Evolutionary conservation across 1,140 invertebrate genomes (phyloP).

Genomic region (Branchinecta lindahli): DNA sequence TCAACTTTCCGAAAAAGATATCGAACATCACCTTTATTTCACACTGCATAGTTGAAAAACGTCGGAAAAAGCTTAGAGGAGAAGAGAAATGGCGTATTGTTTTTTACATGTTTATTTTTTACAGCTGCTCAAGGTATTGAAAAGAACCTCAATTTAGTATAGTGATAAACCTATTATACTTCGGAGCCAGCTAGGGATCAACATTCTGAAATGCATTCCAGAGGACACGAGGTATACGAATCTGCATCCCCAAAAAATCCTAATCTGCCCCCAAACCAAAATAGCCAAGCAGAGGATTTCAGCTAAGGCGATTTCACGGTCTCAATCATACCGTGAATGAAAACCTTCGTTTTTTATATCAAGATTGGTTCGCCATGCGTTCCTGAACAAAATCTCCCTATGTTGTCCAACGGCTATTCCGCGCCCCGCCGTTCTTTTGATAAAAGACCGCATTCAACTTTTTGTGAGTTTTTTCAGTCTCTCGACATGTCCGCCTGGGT

Average conservation of each 20-base stretch:
- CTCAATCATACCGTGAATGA: slow-evolving; percentile 6
- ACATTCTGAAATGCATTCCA: too few relatives aligned
- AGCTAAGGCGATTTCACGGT: neutral
- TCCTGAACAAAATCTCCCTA: slow-evolving; percentile 10
- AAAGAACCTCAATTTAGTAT: too few relatives aligned
- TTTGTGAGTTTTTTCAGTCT: neutral
- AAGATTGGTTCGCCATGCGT: slow-evolving; percentile 7
- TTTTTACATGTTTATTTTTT: too few relatives aligned
- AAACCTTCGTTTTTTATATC: neutral
- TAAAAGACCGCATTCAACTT: slow-evolving; percentile 8
- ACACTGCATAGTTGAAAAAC: too few relatives aligned
- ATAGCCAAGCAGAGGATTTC: neutral
- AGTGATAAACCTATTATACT: too few relatives aligned
- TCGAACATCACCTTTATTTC: too few relatives aligned
- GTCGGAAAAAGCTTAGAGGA: too few relatives aligned
- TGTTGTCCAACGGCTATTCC: slow-evolving; percentile 9
- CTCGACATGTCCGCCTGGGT: neutral
- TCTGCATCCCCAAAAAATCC: neutral
- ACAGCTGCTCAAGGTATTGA: too few relatives aligned
- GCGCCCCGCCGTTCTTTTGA: slow-evolving; percentile 3
- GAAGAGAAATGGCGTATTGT: too few relatives aligned
- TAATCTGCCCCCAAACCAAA: neutral
- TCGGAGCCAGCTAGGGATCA: too few relatives aligned
- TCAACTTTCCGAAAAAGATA: too few relatives aligned
- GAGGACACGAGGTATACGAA: too few relatives aligned